Percentiles rank a stretch among this genome's conserved stretches.
Conservation (phyloP, 2,888 invertebrate species). For the Cecidostiba fungosa region DNA sequence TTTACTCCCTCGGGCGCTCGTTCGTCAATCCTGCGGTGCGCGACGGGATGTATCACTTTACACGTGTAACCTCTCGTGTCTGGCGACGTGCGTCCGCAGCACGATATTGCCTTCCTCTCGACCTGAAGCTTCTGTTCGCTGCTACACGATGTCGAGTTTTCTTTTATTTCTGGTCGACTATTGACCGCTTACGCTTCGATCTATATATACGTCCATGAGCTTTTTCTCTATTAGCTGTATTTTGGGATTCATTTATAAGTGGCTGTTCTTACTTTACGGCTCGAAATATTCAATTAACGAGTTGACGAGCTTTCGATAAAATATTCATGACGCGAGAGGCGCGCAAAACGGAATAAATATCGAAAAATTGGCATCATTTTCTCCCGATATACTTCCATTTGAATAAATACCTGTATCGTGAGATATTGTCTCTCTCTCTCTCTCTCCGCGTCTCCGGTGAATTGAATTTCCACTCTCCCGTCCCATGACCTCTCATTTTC, state of each 20-base stretch:
- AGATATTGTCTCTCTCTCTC: background rate
- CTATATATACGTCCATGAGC: background rate
- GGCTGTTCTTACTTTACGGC: background rate
- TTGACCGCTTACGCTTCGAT: background rate
- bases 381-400: background rate
- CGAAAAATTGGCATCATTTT: background rate
- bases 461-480: background rate
- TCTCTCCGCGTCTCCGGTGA: background rate
- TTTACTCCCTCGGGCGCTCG: background rate
- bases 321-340: background rate
- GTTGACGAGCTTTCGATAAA: background rate
- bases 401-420: background rate
- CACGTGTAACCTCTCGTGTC: background rate
- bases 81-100: background rate
- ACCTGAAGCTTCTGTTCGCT: background rate
- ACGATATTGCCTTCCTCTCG: background rate
- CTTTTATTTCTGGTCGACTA: conserved; percentile 2
- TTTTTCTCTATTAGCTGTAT: background rate
- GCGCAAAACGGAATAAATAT: background rate
- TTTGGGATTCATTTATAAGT: background rate
- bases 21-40: conserved; percentile 9
- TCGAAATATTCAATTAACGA: background rate
- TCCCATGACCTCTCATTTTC: conserved; percentile 12
- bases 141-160: background rate
- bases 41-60: conserved; percentile 12